Percentiles rank a stretch among this genome's conserved stretches.
These are phyloP conservation scores for Orcinus orca DNA, from an alignment of 2,113 vertebrate genomes.

Conservation along the genomic window DNA sequence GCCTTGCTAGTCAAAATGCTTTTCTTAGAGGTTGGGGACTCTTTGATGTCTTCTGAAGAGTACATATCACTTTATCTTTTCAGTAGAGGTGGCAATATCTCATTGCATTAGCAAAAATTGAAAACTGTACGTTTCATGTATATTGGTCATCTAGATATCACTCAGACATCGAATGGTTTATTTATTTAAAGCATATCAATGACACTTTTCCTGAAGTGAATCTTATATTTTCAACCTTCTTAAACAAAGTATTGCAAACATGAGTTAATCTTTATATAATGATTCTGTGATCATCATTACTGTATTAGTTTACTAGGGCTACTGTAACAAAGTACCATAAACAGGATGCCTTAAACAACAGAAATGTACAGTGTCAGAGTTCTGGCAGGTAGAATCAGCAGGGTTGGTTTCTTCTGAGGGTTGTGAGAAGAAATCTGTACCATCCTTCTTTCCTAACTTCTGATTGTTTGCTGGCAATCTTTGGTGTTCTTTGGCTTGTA, in stretches of 20 bases:
- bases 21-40: not conserved
- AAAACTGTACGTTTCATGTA: not conserved
- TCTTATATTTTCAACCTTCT: not conserved
- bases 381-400: not conserved
- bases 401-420: not conserved
- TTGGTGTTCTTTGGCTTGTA: not conserved
- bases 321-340: not conserved
- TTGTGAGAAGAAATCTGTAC: not conserved
- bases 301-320: not conserved
- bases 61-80: not conserved
- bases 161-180: not conserved
- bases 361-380: not conserved
- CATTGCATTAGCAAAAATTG: constrained; percentile 1
- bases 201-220: not conserved
- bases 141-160: not conserved
- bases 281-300: not conserved
- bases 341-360: not conserved
- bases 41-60: not conserved
- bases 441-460: not conserved
- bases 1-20: not conserved
- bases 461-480: not conserved
- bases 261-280: not conserved
- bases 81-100: not conserved
- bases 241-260: not conserved
- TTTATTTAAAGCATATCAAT: not conserved